phyloP scores from a whole-genome alignment of 2,113 vertebrate genomes.

The Dendrocopos noguchii region DNA sequence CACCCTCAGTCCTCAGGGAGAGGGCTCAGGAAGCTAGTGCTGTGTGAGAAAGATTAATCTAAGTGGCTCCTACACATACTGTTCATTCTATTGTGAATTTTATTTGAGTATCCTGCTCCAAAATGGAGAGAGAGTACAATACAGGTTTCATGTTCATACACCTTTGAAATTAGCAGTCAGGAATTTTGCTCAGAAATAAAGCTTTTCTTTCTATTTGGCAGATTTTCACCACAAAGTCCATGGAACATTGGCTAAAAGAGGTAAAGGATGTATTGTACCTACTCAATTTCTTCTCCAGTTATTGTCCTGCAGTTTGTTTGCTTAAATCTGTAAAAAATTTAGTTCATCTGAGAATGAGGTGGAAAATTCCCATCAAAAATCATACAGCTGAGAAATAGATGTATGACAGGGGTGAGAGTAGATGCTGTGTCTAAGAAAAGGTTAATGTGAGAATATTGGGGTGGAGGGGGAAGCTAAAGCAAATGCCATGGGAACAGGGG shows the following conservation, averaged over 20 bases:
- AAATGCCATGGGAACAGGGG: not conserved
- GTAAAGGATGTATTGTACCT: not conserved
- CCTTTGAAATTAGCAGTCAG: not conserved
- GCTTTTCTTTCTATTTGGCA: not conserved
- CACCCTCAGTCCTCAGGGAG: not conserved
- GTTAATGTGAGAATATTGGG: constrained; percentile 3
- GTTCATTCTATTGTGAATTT: not conserved
- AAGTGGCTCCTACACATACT: not conserved
- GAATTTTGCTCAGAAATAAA: not conserved
- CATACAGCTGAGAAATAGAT: constrained; percentile 12
- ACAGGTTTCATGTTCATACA: fast-evolving
- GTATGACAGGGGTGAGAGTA: not conserved
- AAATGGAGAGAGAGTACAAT: not conserved
- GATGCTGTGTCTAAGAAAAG: constrained; percentile 19
- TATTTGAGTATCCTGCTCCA: not conserved
- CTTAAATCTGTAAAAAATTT: constrained; percentile 6
- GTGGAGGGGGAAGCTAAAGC: not conserved
- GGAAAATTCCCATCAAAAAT: constrained; percentile 9
- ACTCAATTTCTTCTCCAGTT: not conserved
- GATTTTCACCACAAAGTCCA: not conserved
- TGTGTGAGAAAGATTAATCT: not conserved
- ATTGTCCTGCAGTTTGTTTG: constrained; percentile 21
- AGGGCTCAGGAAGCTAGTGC: not conserved
- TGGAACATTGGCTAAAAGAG: not conserved
- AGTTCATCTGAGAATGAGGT: not conserved